Conservation (phyloP, 1,140 invertebrate species). For the Bombus superbus region DNA sequence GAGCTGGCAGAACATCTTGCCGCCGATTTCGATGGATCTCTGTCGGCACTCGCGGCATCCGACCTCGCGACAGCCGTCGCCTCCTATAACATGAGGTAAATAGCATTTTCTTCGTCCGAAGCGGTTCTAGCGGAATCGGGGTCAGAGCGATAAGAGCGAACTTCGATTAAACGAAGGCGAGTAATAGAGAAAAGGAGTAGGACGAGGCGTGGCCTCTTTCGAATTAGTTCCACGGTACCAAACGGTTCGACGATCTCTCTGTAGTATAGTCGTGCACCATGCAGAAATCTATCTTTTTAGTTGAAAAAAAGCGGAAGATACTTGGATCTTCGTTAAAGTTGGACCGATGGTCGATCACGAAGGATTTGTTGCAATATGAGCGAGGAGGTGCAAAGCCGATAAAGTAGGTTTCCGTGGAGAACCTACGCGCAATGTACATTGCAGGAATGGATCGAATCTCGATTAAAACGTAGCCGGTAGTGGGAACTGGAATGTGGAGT, state of each 20-base stretch:
- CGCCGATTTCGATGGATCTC: conserved; percentile 90
- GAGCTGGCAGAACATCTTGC: conserved; percentile 88
- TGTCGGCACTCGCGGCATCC: conserved; percentile 88
- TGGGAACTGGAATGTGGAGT: conserved; percentile 29
- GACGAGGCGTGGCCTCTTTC: background rate
- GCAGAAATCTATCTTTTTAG: too few species aligned
- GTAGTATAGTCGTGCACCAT: background rate
- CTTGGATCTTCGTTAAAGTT: background rate
- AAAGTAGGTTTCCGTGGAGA: conserved; percentile 37
- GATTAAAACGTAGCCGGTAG: conserved; percentile 42
- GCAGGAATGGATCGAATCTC: conserved; percentile 29
- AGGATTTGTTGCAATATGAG: background rate
- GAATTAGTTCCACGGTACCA: background rate
- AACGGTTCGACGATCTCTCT: background rate
- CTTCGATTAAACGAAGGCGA: background rate
- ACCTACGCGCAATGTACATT: background rate
- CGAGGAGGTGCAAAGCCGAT: conserved; percentile 33
- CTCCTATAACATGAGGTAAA: conserved; percentile 90
- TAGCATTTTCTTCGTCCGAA: background rate
- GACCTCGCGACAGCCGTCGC: conserved; percentile 86
- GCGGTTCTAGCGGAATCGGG: background rate
- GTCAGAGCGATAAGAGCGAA: background rate
- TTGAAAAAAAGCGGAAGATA: background rate
- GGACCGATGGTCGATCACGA: conserved; percentile 37
- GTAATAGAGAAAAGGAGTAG: too few species aligned